Conservation (phyloP, 2,888 invertebrate species). For the Siphonodentalium dalli region DNA sequence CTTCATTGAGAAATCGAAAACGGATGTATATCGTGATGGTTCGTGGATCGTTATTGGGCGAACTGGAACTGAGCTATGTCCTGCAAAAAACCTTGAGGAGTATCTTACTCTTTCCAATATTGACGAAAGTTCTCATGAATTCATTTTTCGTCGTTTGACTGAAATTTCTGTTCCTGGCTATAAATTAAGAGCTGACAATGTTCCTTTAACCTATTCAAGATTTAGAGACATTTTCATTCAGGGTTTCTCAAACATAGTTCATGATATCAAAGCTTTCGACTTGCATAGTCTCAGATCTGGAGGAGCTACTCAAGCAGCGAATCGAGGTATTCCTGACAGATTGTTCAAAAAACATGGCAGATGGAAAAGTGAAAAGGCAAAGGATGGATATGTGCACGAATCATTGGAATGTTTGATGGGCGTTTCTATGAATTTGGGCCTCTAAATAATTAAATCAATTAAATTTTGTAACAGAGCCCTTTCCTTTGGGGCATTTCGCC, state of each 20-base stretch:
- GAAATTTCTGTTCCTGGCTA: neutral
- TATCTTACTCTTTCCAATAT: slow-evolving; percentile 14
- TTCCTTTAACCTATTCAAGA: slow-evolving; percentile 16
- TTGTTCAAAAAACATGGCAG: slow-evolving; percentile 22
- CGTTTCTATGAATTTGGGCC: slow-evolving; percentile 9
- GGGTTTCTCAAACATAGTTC: slow-evolving; percentile 11
- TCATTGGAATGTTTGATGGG: slow-evolving; percentile 7
- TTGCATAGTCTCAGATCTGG: slow-evolving; percentile 17
- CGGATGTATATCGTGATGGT: slow-evolving; percentile 18
- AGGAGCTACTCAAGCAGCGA: slow-evolving; percentile 18
- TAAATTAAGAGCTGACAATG: slow-evolving; percentile 1
- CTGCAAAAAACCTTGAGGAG: slow-evolving; percentile 13
- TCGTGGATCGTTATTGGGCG: slow-evolving; percentile 17
- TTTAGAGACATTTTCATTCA: slow-evolving; percentile 9
- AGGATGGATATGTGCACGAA: slow-evolving; percentile 24
- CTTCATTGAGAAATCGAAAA: slow-evolving; percentile 12
- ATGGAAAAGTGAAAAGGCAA: slow-evolving; percentile 21
- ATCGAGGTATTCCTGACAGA: slow-evolving; percentile 18
- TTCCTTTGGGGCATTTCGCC: too few relatives aligned
- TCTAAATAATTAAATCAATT: slow-evolving; percentile 7
- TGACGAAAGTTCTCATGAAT: neutral
- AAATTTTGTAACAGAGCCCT: too few relatives aligned
- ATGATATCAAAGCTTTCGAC: slow-evolving; percentile 9
- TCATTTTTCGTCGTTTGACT: slow-evolving; percentile 8
- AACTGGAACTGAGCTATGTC: slow-evolving; percentile 13